Evolutionary conservation across 23 tunicate genomes (phyloP).

Genomic region (Diplosoma virens): DNA sequence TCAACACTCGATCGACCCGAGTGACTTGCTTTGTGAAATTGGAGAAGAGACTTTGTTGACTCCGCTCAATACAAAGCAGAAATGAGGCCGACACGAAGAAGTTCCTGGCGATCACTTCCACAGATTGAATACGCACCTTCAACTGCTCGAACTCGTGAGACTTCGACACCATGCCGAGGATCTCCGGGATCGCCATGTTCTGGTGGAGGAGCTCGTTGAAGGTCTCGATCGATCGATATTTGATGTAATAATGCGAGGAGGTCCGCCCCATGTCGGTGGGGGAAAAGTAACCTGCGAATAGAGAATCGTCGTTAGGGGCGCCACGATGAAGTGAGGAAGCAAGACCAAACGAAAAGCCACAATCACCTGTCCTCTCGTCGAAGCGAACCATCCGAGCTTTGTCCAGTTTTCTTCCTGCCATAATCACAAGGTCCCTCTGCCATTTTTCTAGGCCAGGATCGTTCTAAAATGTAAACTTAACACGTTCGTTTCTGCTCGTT

Average conservation of each 20-base stretch:
- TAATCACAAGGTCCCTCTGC: constrained; percentile 51
- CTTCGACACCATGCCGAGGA: constrained; percentile 86
- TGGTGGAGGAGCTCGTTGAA: constrained; percentile 70
- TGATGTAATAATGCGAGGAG: constrained; percentile 97
- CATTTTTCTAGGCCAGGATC: constrained; percentile 66
- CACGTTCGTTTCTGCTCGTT: no score
- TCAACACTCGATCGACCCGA: no score
- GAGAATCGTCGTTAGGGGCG: no score
- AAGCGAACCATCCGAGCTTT: constrained; percentile 68
- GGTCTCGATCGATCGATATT: constrained; percentile 74
- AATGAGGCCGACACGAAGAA: no score
- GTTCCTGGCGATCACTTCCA: no score
- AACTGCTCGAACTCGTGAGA: constrained; percentile 95
- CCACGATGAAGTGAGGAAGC: no score
- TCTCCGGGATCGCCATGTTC: constrained; percentile 51
- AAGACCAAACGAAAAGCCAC: background rate
- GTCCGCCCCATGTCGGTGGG: constrained; percentile 96
- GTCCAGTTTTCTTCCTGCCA: constrained; percentile 59
- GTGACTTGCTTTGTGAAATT: no score
- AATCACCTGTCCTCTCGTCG: constrained; percentile 68
- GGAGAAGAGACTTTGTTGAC: no score
- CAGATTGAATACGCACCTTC: constrained; percentile 39
- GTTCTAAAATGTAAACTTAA: constrained; percentile 23
- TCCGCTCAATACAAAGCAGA: no score
- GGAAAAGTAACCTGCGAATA: constrained; percentile 58